Percentiles rank a stretch among this genome's conserved stretches.
Conservation (phyloP, 1,140 invertebrate genomes). For the Caenorhabditis tropicalis region DNA sequence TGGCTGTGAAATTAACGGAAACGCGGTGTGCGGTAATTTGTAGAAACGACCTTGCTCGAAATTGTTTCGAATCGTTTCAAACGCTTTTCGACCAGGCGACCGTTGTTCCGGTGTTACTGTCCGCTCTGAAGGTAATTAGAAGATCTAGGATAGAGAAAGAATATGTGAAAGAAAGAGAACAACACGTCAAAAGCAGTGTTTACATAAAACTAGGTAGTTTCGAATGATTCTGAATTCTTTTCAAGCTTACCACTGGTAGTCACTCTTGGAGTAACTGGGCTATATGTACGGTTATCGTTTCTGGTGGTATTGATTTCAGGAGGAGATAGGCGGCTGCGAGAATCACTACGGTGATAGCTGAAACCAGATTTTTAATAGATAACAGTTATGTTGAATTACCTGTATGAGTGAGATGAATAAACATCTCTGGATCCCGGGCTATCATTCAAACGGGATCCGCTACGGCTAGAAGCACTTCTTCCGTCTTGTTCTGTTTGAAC, state of each 20-base stretch:
- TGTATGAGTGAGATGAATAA: conserved; percentile 45
- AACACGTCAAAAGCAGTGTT: conserved; percentile 12
- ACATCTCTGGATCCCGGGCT: conserved; percentile 40
- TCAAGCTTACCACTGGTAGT: conserved; percentile 16
- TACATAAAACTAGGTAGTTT: background rate
- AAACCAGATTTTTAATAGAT: background rate
- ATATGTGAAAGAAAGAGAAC: conserved; percentile 5
- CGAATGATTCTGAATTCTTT: background rate
- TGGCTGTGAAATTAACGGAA: background rate
- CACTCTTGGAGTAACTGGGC: background rate
- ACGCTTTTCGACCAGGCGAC: conserved; percentile 45
- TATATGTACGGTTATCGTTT: conserved; percentile 44
- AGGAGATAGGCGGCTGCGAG: conserved; percentile 39
- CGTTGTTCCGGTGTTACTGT: conserved; percentile 47
- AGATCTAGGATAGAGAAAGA: background rate
- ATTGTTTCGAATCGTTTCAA: conserved; percentile 51
- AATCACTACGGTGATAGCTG: conserved; percentile 52
- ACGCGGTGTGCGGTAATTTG: conserved; percentile 28
- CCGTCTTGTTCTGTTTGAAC: conserved; percentile 19
- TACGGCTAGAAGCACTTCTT: conserved; percentile 16
- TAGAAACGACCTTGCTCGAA: conserved; percentile 54
- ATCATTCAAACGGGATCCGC: conserved; percentile 8
- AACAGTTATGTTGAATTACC: background rate
- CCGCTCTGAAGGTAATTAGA: conserved; percentile 32
- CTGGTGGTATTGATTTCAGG: conserved; percentile 35